Evolutionary conservation across 2,797 vertebrate species (phyloP), one percentile per base, ranked within the genome.

Genomic region (Zonotrichia albicollis): DNA sequence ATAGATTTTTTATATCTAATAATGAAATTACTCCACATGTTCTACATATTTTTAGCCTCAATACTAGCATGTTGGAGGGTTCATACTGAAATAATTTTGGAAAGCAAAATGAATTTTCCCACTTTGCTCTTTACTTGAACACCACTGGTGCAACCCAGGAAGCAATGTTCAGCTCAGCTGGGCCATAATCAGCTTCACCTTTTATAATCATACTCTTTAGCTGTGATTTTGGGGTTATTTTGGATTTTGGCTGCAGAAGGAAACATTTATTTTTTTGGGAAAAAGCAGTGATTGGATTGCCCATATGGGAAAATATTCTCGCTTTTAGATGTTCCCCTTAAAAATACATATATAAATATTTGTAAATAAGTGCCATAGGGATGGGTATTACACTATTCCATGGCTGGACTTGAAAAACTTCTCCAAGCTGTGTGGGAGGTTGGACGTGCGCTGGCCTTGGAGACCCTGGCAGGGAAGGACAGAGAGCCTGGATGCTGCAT

Each of bases 231-330:
- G 25, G 4, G 36, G 36, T 16, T 1, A 40, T 23, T 55, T n/a
- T 7, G 14, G 3, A 30, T 26, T 64, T 45, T 57, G 54, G 2
- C 7, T 51, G 57, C 19, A 57, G 50, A 74, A 81, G 40, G n/a
- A 67, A 82, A 25, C 13, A 8, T 5, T 55, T 43, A 30, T 29
- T 64, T 32, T 7, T 20, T 1, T 4, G 6, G 9, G 3, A 0
- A 7, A 34, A 50, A 23, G 14, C 2, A 22, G 42, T 0, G 26
- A 43, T 21, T 34, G 32, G 16, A n/a, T 38, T 53, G 42, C 13
- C 32, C 21, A 8, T 25, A 21, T 43, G 32, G 32, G 50, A 48
- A 82, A 60, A 78, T 43, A 20, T 5, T 74, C 40, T 30, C 22
- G 9, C 26, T 73, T 72, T 72, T 51, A 51, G 48, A n/a, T 11